Percentiles rank a stretch among this genome's conserved stretches.
Evolutionary conservation across 53 echinoderm and acorn worm genomes (phyloP).

Genomic region (Henricia sp.): DNA sequence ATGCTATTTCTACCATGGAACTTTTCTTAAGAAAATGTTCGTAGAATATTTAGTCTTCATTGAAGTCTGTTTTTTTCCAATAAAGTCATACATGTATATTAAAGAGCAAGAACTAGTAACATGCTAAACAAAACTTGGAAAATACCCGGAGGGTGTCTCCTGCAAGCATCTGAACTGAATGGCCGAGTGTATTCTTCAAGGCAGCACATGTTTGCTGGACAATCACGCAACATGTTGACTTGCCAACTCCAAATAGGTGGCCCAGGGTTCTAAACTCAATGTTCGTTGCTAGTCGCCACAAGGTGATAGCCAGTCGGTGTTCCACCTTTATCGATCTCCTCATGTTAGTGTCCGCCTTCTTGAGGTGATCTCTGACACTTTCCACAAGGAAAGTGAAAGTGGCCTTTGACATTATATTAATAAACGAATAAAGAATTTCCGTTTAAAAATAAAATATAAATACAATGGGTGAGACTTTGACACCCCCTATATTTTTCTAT

Average conservation of each 20-base stretch:
- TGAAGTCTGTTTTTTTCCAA: no score
- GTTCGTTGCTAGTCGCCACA: conserved; percentile 74
- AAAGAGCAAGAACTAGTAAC: not conserved
- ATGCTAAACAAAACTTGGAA: not conserved
- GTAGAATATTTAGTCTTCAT: no score
- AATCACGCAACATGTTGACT: conserved; percentile 50
- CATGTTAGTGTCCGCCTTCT: conserved; percentile 24
- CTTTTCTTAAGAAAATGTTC: no score
- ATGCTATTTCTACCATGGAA: no score
- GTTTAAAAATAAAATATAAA: no score
- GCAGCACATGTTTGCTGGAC: conserved; percentile 62
- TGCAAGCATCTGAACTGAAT: not conserved
- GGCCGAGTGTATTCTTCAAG: not conserved
- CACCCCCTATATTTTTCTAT: no score
- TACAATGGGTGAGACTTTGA: no score
- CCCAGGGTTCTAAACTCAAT: conserved; percentile 66
- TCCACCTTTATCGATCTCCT: conserved; percentile 38
- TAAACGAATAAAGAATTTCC: no score
- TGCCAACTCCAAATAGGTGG: conserved; percentile 66
- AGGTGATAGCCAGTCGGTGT: conserved; percentile 58
- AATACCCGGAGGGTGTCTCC: not conserved
- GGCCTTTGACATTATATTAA: conserved; percentile 52
- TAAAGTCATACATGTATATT: no score
- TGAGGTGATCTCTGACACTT: conserved; percentile 16
- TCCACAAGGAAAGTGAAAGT: conserved; percentile 49